These are phyloP conservation scores for Sanderia malayensis DNA, from an alignment of 30 jellyfish, hydroid and myxozoan species.

Conservation along the genomic window DNA sequence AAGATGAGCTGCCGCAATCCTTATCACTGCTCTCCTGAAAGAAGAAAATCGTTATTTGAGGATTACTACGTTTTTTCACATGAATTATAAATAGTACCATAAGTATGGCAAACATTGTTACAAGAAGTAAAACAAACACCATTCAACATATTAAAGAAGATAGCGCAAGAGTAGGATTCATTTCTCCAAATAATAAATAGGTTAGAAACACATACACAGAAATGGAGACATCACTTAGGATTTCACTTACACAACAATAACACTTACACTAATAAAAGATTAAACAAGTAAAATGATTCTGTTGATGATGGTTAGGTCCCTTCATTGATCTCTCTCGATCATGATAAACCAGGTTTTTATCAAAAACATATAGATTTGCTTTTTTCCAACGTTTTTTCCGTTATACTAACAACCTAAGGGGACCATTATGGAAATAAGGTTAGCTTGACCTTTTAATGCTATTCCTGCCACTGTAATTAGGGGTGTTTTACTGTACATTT, in stretches of 20 bases:
- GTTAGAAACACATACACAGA: not conserved
- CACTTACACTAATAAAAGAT: not conserved
- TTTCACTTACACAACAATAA: not conserved
- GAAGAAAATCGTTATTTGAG: not conserved
- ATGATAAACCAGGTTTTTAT: not conserved
- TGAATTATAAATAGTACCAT: not conserved
- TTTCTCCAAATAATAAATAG: not conserved
- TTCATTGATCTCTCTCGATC: not conserved
- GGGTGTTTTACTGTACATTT: conserved; percentile 7
- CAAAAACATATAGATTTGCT: not conserved
- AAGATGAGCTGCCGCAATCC: conserved; percentile 1
- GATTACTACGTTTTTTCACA: not conserved
- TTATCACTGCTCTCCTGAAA: conserved; percentile 1
- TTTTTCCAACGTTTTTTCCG: not conserved
- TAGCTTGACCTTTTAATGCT: conserved; percentile 27
- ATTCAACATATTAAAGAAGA: not conserved
- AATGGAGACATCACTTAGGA: not conserved
- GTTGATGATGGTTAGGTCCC: conserved; percentile 2
- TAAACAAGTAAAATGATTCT: not conserved
- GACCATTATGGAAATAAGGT: conserved; percentile 47
- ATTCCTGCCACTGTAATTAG: conserved; percentile 34
- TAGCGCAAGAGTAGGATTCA: not conserved
- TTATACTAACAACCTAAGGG: conserved; percentile 11
- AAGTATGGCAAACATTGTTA: not conserved
- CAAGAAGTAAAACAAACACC: not conserved